Conservation (phyloP, 2,797 vertebrate genomes). For the Paramormyrops hopkinsi region DNA sequence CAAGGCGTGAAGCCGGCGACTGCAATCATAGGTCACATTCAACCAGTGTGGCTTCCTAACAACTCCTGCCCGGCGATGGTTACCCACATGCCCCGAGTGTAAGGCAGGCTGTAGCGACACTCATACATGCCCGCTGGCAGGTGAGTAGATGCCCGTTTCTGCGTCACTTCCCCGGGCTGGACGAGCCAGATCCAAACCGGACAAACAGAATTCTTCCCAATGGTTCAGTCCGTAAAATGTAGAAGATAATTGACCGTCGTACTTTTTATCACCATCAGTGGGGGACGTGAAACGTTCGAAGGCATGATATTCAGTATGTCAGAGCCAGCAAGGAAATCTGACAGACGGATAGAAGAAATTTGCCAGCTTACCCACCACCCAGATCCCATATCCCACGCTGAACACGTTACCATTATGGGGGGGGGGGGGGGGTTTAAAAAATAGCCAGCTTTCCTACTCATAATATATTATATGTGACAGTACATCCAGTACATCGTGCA, state of each 20-base stretch:
- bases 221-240: not conserved
- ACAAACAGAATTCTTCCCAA: not conserved
- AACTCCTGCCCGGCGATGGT: not conserved
- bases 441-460: not conserved
- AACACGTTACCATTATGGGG: slow-evolving; percentile 17
- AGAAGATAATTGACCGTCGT: not conserved
- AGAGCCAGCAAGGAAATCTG: not conserved
- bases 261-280: not conserved
- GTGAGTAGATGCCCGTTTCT: not conserved
- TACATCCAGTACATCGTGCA: not conserved
- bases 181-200: not conserved
- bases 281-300: not conserved
- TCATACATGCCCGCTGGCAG: not conserved
- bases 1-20: not conserved
- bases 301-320: not conserved
- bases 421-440: slow-evolving; percentile 31
- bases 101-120: not conserved
- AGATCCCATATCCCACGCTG: not conserved
- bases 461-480: slow-evolving; percentile 15
- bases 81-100: not conserved
- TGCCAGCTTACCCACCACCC: not conserved
- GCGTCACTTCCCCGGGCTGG: not conserved
- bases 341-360: not conserved
- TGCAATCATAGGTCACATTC: not conserved
- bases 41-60: not conserved